A percentile compares a stretch with the other conserved stretches of the same genome.
Evolutionary conservation across 2,797 vertebrate genomes (phyloP).

Genomic region (Hypotaenidia okinawae): DNA sequence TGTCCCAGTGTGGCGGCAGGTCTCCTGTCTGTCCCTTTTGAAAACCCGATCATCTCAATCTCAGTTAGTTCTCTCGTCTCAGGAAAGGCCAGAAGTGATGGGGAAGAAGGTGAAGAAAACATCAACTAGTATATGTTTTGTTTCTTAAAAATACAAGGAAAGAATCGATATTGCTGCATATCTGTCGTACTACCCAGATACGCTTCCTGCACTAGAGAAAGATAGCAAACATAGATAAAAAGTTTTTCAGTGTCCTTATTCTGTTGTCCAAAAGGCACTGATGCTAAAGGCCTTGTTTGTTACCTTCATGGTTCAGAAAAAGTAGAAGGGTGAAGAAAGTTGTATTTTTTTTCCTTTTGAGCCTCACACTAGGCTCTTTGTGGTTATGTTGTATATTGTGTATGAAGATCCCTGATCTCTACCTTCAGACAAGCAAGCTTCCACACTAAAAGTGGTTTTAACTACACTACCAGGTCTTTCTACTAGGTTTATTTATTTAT

Average conservation of each 20-base stretch:
- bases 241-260: neutral
- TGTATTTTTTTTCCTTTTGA: neutral
- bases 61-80: neutral
- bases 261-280: neutral
- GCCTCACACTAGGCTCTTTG: neutral
- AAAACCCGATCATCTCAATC: neutral
- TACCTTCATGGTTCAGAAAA: neutral
- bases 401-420: neutral
- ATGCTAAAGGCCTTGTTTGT: neutral
- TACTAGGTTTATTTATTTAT: neutral
- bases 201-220: neutral
- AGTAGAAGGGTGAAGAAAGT: neutral
- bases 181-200: neutral
- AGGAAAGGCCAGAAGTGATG: neutral
- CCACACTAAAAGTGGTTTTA: neutral
- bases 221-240: neutral
- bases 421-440: neutral
- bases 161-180: neutral
- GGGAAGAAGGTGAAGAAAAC: neutral
- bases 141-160: neutral
- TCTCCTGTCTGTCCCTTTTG: neutral
- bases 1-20: neutral
- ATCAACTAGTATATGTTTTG: neutral
- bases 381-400: accelerated
- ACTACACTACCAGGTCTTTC: neutral